Evolutionary conservation across 2,888 invertebrate genomes (phyloP).

Genomic region (Caenorhabditis imperialis): DNA sequence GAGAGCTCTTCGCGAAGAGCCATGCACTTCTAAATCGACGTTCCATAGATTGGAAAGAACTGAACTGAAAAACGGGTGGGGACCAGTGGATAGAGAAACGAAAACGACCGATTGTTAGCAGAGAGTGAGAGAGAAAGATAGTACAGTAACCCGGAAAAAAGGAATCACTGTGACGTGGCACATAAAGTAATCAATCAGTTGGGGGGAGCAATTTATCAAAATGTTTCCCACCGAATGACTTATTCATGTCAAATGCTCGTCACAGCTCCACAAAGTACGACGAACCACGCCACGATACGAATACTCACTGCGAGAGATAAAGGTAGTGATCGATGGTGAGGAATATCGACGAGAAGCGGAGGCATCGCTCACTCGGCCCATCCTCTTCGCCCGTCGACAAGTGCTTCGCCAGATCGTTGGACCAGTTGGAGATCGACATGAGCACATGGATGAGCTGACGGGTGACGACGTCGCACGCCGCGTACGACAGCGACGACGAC

Average conservation of each 20-base stretch:
- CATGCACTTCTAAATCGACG: constrained; percentile 25
- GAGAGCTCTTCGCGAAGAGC: too few species aligned
- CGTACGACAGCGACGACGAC: constrained; percentile 17
- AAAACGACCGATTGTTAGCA: not conserved
- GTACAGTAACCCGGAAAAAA: too few species aligned
- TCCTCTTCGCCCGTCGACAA: not conserved
- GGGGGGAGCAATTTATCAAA: too few species aligned
- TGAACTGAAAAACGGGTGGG: not conserved
- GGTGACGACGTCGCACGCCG: constrained; percentile 41
- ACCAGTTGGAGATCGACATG: constrained; percentile 41
- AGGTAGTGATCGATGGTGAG: not conserved
- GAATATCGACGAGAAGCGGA: constrained; percentile 36
- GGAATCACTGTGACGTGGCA: too few species aligned
- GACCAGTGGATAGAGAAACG: not conserved
- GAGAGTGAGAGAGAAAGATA: not conserved
- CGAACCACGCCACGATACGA: constrained; percentile 15
- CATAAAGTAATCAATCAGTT: too few species aligned
- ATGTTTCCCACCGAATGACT: too few species aligned
- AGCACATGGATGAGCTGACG: constrained; percentile 35
- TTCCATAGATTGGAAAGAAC: too few species aligned
- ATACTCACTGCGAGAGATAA: constrained; percentile 22
- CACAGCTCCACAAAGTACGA: not conserved
- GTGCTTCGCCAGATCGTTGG: constrained; percentile 9
- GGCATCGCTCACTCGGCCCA: constrained; percentile 22
- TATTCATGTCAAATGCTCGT: not conserved